Conservation (phyloP, 1,140 invertebrate genomes). For the Lepidostoma basale region DNA sequence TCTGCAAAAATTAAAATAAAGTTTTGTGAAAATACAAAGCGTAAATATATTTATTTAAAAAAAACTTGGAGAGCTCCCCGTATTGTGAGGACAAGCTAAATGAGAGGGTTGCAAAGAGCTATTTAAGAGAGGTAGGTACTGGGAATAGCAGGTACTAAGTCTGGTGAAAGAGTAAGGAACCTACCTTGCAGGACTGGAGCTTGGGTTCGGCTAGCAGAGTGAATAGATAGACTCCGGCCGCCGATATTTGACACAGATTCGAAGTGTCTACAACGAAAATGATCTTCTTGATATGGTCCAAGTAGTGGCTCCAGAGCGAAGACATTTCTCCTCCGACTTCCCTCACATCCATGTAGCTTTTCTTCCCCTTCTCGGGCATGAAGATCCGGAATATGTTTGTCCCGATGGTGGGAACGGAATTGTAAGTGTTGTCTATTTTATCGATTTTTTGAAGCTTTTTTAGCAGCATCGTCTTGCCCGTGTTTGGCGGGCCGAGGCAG, state of each 20-base stretch:
- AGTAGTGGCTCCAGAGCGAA: constrained; percentile 78
- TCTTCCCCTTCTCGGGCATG: constrained; percentile 59
- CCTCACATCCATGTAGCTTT: constrained; percentile 56
- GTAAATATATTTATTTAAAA: too few species aligned
- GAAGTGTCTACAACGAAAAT: constrained; percentile 80
- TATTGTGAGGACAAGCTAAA: too few species aligned
- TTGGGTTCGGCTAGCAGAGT: constrained; percentile 73
- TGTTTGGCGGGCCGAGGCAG: constrained; percentile 76
- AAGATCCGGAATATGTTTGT: constrained; percentile 73
- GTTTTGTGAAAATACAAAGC: too few species aligned
- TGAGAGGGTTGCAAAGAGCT: too few species aligned
- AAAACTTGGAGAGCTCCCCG: too few species aligned
- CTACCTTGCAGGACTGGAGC: constrained; percentile 67
- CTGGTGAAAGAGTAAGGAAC: not conserved
- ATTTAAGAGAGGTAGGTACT: too few species aligned
- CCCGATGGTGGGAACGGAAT: constrained; percentile 78
- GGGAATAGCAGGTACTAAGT: too few species aligned
- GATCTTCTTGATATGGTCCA: constrained; percentile 69
- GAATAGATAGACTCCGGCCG: constrained; percentile 77
- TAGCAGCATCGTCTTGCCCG: constrained; percentile 81
- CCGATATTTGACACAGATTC: constrained; percentile 81
- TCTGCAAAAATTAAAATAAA: too few species aligned
- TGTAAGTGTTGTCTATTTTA: constrained; percentile 71
- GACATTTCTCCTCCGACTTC: constrained; percentile 83
- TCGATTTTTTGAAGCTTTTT: constrained; percentile 71